Conservation (phyloP, 2,888 invertebrate genomes). For the Netelia inedita region DNA sequence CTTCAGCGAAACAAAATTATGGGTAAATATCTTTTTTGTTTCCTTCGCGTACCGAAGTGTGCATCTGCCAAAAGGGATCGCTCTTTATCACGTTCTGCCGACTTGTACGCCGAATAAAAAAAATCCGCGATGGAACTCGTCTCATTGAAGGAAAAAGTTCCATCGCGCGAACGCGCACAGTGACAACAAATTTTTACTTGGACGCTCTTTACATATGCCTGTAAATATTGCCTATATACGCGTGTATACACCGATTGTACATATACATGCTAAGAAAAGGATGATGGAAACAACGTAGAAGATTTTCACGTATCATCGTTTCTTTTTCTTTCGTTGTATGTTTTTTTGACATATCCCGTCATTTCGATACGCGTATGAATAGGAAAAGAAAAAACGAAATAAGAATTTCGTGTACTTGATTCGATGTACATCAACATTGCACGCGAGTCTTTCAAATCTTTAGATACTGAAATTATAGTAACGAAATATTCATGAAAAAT, state of each 20-base stretch:
- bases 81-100: slow-evolving; percentile 27
- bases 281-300: slow-evolving; percentile 15
- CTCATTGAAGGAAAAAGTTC: slow-evolving; percentile 6
- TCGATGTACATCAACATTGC: slow-evolving; percentile 35
- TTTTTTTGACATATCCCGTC: slow-evolving; percentile 48
- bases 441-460: slow-evolving; percentile 24
- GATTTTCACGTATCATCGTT: slow-evolving; percentile 45
- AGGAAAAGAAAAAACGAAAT: slow-evolving; percentile 12
- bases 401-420: slow-evolving; percentile 8
- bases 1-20: not conserved
- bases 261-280: slow-evolving; percentile 43
- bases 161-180: slow-evolving; percentile 56
- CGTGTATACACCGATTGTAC: slow-evolving; percentile 57
- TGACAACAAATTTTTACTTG: slow-evolving; percentile 52
- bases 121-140: slow-evolving; percentile 34
- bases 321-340: slow-evolving; percentile 13
- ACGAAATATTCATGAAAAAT: slow-evolving; percentile 10
- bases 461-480: slow-evolving; percentile 18
- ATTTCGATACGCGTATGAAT: slow-evolving; percentile 27
- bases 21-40: not conserved
- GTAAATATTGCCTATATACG: slow-evolving; percentile 61
- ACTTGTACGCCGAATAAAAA: slow-evolving; percentile 55
- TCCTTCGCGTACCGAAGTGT: slow-evolving; percentile 2
- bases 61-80: slow-evolving; percentile 14
- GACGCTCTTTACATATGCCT: slow-evolving; percentile 49